Evolutionary conservation across 2,113 vertebrate genomes (phyloP).

Genomic region (Xiphias gladius): DNA sequence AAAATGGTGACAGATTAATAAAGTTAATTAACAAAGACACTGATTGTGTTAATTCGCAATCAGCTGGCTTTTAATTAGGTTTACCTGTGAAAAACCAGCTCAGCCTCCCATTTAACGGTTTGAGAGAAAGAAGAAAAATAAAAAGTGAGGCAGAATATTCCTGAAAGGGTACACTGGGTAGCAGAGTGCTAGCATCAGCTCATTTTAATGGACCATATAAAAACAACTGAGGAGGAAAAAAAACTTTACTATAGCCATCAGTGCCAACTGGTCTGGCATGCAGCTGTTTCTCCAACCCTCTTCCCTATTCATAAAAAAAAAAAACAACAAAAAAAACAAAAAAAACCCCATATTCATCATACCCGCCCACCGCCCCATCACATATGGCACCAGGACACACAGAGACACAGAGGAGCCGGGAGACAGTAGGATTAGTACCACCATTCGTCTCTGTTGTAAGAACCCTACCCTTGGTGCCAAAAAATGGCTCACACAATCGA

Average conservation of each 20-base stretch:
- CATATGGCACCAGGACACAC: conserved; percentile 92
- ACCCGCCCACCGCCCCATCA: conserved; percentile 67
- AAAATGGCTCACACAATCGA: conserved; percentile 49
- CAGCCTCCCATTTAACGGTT: conserved; percentile 33
- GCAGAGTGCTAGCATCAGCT: conserved; percentile 87
- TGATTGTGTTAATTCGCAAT: conserved; percentile 52
- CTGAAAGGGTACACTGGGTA: conserved; percentile 78
- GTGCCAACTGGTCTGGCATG: conserved; percentile 87
- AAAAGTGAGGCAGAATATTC: conserved; percentile 65
- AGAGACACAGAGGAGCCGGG: conserved; percentile 87
- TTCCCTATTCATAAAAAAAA: conserved; percentile 83
- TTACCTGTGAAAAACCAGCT: conserved; percentile 35
- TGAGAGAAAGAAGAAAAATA: conserved; percentile 51
- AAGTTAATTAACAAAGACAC: conserved; percentile 42
- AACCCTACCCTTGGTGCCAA: conserved; percentile 80
- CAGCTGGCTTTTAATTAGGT: conserved; percentile 54
- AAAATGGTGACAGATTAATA: conserved; percentile 46
- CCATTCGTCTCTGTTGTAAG: conserved; percentile 93
- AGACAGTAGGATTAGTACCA: conserved; percentile 86
- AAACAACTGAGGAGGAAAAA: conserved; percentile 82
- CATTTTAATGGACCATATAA: conserved; percentile 86
- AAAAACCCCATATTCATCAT: conserved; percentile 81
- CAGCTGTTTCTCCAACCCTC: conserved; percentile 85
- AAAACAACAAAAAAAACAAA: conserved; percentile 55
- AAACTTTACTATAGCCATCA: conserved; percentile 81